Evolutionary conservation across 2,888 invertebrate genomes (phyloP).

Genomic region (Drosophila percnosoma): DNA sequence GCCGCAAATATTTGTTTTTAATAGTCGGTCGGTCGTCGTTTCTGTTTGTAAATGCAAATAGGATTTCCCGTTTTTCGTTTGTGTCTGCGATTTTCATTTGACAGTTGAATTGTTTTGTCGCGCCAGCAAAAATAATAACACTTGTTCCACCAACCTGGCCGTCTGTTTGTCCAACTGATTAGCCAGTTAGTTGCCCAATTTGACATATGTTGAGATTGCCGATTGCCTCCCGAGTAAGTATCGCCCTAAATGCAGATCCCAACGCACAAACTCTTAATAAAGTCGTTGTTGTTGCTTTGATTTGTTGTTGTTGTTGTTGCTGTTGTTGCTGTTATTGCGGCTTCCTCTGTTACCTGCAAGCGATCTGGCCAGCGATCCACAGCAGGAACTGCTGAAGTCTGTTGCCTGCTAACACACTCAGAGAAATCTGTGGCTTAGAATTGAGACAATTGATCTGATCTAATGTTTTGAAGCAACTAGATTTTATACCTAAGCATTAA

Average conservation of each 20-base stretch:
- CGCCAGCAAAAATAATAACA: constrained; percentile 78
- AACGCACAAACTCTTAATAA: constrained; percentile 32
- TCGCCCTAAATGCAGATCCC: constrained; percentile 15
- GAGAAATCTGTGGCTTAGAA: background rate
- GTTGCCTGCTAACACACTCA: background rate
- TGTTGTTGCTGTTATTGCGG: constrained; percentile 18
- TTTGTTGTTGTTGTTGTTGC: constrained; percentile 14
- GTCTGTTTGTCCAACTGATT: constrained; percentile 71
- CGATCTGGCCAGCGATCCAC: constrained; percentile 11
- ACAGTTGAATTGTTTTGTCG: constrained; percentile 65
- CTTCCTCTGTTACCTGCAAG: constrained; percentile 45
- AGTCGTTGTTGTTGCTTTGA: constrained; percentile 23
- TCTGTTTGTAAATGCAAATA: constrained; percentile 79
- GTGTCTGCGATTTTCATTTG: constrained; percentile 56
- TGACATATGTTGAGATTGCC: constrained; percentile 77
- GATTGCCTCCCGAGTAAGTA: constrained; percentile 18
- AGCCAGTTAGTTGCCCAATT: constrained; percentile 81
- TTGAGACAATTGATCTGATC: background rate
- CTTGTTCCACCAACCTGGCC: constrained; percentile 62
- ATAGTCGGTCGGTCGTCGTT: constrained; percentile 73
- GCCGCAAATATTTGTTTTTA: constrained; percentile 83
- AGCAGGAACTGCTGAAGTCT: constrained; percentile 15
- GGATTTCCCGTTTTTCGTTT: constrained; percentile 70
- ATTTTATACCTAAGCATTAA: background rate
- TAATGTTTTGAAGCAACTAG: background rate